Evolutionary conservation across 2,797 vertebrate genomes (phyloP).

Genomic region (Sitta carolinensis): DNA sequence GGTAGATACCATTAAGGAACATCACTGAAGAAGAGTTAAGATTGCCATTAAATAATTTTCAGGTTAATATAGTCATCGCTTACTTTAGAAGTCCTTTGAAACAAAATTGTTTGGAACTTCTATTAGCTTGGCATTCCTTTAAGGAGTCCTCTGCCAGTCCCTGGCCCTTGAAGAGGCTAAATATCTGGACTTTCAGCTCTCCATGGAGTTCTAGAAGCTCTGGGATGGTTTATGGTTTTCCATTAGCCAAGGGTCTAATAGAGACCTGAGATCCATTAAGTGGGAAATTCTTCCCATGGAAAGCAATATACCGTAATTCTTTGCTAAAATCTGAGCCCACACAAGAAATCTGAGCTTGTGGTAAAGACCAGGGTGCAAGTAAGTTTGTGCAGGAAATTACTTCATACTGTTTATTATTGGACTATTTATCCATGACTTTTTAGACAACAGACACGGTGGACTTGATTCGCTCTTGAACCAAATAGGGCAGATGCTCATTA

Average conservation of each 20-base stretch:
- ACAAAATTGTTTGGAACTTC: constrained; percentile 48
- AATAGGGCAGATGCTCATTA: constrained; percentile 8
- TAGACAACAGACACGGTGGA: constrained; percentile 41
- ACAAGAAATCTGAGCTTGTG: constrained; percentile 73
- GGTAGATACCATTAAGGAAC: not conserved
- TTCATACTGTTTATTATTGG: constrained; percentile 67
- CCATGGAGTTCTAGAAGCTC: constrained; percentile 72
- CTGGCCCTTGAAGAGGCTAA: constrained; percentile 67
- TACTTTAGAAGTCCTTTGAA: constrained; percentile 49
- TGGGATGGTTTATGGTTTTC: constrained; percentile 75
- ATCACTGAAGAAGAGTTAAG: constrained; percentile 11
- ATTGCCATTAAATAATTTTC: constrained; percentile 58
- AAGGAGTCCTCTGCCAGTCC: constrained; percentile 70
- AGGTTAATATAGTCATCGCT: constrained; percentile 46
- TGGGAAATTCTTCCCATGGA: constrained; percentile 74
- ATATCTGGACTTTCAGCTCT: constrained; percentile 70
- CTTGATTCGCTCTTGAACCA: not conserved
- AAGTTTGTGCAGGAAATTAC: constrained; percentile 74
- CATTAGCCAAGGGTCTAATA: constrained; percentile 75
- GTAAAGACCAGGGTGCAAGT: constrained; percentile 66
- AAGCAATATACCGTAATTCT: constrained; percentile 74
- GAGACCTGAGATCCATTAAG: constrained; percentile 75
- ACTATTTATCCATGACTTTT: constrained; percentile 57
- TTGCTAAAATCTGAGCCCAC: constrained; percentile 69
- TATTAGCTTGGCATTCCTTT: constrained; percentile 69